A percentile compares a stretch with the other conserved stretches of the same genome.
Conservation (phyloP, 2,113 vertebrate genomes). For the Fukomys damarensis region DNA sequence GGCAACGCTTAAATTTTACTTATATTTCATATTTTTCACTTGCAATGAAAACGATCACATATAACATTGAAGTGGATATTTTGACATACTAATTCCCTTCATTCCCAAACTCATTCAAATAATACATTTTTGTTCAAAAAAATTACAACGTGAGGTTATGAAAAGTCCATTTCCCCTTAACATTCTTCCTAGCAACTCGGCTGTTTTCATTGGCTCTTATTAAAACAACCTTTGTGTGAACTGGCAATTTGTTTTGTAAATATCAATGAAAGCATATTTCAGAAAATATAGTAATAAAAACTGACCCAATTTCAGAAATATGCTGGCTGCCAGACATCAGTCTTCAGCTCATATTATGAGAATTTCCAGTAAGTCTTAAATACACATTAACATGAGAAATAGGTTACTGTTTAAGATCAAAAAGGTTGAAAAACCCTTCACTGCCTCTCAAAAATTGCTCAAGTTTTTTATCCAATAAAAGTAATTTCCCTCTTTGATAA, state of each 20-base stretch:
- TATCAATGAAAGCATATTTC: slow-evolving; percentile 85
- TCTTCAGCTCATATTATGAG: slow-evolving; percentile 83
- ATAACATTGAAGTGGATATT: slow-evolving; percentile 72
- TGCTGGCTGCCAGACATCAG: slow-evolving; percentile 81
- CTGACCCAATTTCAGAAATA: slow-evolving; percentile 82
- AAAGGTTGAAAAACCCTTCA: slow-evolving; percentile 69
- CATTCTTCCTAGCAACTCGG: slow-evolving; percentile 79
- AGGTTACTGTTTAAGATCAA: slow-evolving; percentile 83
- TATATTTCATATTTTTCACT: slow-evolving; percentile 78
- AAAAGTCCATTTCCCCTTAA: slow-evolving; percentile 82
- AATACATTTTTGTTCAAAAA: slow-evolving; percentile 77
- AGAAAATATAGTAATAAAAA: slow-evolving; percentile 82
- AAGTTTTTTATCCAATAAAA: slow-evolving; percentile 66
- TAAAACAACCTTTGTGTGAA: slow-evolving; percentile 84
- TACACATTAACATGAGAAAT: slow-evolving; percentile 85
- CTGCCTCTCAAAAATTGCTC: slow-evolving; percentile 71
- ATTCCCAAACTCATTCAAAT: slow-evolving; percentile 71
- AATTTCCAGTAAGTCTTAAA: slow-evolving; percentile 85
- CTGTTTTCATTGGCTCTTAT: slow-evolving; percentile 84
- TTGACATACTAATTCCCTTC: slow-evolving; percentile 72
- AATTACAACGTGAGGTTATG: slow-evolving; percentile 77
- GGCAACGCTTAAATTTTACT: slow-evolving; percentile 73
- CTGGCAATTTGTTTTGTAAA: slow-evolving; percentile 87
- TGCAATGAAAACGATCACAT: slow-evolving; percentile 73
- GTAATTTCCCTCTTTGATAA: slow-evolving; percentile 70